Evolutionary conservation across 1,140 invertebrate species (phyloP), one percentile per base, ranked within the genome.

Genomic region (Leptinotarsa texana): DNA sequence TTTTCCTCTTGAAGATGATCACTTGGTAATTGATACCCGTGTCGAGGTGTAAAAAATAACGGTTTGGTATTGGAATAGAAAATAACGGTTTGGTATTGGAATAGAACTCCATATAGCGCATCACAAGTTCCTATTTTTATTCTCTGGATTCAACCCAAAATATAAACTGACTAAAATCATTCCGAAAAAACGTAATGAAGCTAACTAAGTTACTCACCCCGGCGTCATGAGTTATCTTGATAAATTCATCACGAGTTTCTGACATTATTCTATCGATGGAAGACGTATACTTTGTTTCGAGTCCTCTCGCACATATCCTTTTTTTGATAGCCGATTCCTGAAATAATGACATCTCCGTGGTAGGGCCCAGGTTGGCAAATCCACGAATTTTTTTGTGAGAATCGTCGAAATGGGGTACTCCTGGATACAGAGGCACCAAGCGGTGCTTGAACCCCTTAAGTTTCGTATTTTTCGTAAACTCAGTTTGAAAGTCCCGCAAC

Each of bases 391-490:
- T 74, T 27, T 72, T 70, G 47, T 83, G 82, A 1, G 79, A 72
- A 1, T 73, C 77, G 67, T 83, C 80, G 22, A 80, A 80, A 61
- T 61, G 75, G 4, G 78, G 78, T 17, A 83, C 76, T 73, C 78
- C 79, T 5, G 80, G 76, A 75, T 81, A 82, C 48, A 81, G 72
- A 13, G 79, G 81, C 22, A 79, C 74, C 6, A 84, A 67, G 17
- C 77, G 51, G 13, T 75, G 51, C 72, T 80, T 79, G 63, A 78
- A 82, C 63, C 80, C 80, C 51, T 80, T 81, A 8, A 76, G 71
- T 76, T 83, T 83, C n/a, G 76, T 78, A 24, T 80, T 71, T 69
- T 79, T 79, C 6, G 79, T 74, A 51, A 79, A 78, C 73, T 81
- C 77, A 1, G 76, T 47, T 62, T 73, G 79, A 63, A 82, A 82